These are phyloP conservation scores for Lanius ludovicianus DNA, from an alignment of 2,113 vertebrate species.

Conservation along the genomic window DNA sequence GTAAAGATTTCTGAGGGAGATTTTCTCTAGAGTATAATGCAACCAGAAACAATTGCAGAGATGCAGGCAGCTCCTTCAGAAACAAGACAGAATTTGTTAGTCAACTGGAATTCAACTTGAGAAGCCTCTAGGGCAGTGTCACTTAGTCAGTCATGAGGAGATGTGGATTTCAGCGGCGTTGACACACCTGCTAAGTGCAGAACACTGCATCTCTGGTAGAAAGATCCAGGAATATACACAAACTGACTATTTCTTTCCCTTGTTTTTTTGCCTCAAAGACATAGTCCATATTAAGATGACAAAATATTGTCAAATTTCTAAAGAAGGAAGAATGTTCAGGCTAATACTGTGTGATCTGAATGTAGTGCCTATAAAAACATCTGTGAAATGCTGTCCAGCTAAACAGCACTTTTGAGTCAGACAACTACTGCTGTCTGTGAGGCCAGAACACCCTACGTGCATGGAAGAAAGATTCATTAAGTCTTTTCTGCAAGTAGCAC, in stretches of 20 bases:
- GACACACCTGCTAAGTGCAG: not conserved
- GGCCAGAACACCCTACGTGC: not conserved
- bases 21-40: not conserved
- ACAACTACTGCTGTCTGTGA: not conserved
- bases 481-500: not conserved
- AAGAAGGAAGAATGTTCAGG: not conserved
- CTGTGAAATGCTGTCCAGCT: not conserved
- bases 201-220: not conserved
- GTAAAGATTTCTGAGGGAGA: not conserved
- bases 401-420: not conserved
- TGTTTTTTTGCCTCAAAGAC: not conserved
- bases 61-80: not conserved
- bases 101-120: not conserved
- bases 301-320: not conserved
- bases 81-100: constrained; percentile 33
- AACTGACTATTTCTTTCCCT: not conserved
- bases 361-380: not conserved
- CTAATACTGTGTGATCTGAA: not conserved
- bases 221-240: not conserved
- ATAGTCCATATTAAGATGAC: not conserved
- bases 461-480: not conserved
- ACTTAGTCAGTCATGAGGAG: not conserved
- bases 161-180: not conserved
- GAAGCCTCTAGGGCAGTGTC: not conserved
- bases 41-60: not conserved